Conservation (phyloP, 2,888 invertebrate genomes). For the Mylabris sibirica region DNA sequence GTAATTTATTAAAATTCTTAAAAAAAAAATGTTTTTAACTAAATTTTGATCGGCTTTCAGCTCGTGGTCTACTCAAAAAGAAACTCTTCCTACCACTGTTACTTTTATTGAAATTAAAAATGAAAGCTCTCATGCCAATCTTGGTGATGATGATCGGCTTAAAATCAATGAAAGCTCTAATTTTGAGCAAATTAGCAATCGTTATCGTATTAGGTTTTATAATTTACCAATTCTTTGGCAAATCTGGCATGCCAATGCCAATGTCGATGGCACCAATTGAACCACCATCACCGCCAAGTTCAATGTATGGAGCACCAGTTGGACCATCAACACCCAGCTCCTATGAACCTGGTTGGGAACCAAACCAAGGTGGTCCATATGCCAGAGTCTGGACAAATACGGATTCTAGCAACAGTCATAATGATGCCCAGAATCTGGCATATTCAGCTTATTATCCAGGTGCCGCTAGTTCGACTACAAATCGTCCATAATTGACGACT, state of each 20-base stretch:
- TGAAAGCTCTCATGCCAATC: constrained; percentile 85
- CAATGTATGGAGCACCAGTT: constrained; percentile 71
- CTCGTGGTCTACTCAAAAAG: constrained; percentile 82
- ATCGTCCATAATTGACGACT: constrained; percentile 46
- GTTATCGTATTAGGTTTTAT: constrained; percentile 82
- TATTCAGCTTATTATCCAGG: constrained; percentile 78
- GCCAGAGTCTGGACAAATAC: constrained; percentile 75
- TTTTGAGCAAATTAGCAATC: constrained; percentile 85
- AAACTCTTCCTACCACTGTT: constrained; percentile 82
- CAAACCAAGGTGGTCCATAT: constrained; percentile 78
- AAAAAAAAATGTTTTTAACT: background rate
- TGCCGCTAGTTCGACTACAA: constrained; percentile 66
- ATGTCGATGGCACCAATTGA: constrained; percentile 64
- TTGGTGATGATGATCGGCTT: constrained; percentile 79
- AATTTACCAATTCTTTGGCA: constrained; percentile 79
- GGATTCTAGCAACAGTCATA: constrained; percentile 47
- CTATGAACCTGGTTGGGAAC: constrained; percentile 78
- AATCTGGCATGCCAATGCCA: constrained; percentile 80
- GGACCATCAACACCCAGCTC: constrained; percentile 70
- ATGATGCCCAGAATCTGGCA: constrained; percentile 68
- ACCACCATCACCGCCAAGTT: constrained; percentile 68
- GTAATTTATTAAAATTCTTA: constrained; percentile 36
- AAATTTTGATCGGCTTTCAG: constrained; percentile 62
- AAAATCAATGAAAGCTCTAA: constrained; percentile 83
- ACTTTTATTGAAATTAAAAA: constrained; percentile 80